Conservation (phyloP, 2,113 vertebrate species). For the Helogale parvula region DNA sequence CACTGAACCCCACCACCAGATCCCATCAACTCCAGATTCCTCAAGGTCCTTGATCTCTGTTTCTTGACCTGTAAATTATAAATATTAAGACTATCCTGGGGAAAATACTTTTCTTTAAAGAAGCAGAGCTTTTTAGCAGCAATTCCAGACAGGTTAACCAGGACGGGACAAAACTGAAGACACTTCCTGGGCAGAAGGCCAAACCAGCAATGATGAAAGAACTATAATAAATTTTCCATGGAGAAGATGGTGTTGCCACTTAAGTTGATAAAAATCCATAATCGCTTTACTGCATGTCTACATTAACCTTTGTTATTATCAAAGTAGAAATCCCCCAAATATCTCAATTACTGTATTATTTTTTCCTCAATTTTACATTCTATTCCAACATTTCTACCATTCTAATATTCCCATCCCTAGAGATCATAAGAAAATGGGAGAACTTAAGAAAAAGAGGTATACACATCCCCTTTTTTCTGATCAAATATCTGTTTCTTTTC, state of each 20-base stretch:
- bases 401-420: not conserved
- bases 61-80: not conserved
- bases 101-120: not conserved
- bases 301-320: slow-evolving; percentile 18
- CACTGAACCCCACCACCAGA: not conserved
- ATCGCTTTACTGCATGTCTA: slow-evolving; percentile 7
- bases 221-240: not conserved
- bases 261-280: slow-evolving; percentile 35
- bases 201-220: slow-evolving; percentile 29
- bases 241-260: not conserved
- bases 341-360: not conserved
- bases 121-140: not conserved
- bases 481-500: not conserved
- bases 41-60: not conserved
- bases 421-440: not conserved
- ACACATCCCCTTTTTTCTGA: not conserved
- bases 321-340: not conserved
- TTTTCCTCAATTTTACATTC: not conserved
- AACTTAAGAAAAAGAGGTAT: not conserved
- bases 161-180: not conserved
- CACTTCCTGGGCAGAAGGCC: slow-evolving; percentile 11
- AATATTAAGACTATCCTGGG: not conserved
- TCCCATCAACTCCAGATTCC: not conserved
- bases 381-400: not conserved
- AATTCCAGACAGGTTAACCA: not conserved